Evolutionary conservation across 2,113 vertebrate species (phyloP).

Genomic region (Hyperopisus bebe): DNA sequence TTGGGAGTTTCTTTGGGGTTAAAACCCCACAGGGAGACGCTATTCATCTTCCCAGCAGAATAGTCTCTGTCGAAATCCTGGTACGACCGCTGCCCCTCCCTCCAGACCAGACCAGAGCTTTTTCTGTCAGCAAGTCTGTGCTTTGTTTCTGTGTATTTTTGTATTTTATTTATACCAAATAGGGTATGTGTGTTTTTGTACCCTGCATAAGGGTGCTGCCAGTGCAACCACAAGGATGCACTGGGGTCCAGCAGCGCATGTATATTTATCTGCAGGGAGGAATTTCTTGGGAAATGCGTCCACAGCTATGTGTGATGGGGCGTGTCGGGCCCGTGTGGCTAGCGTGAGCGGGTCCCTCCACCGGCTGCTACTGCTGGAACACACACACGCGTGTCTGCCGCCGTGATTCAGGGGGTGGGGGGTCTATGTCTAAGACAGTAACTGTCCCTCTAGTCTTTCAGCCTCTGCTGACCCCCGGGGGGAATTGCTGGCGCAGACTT

Average conservation of each 20-base stretch:
- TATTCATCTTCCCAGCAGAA: slow-evolving; percentile 9
- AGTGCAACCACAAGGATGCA: not conserved
- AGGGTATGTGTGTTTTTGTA: not conserved
- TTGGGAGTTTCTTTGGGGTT: not conserved
- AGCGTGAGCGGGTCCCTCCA: not conserved
- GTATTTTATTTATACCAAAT: not conserved
- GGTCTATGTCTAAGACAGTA: not conserved
- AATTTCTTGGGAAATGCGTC: slow-evolving; percentile 11
- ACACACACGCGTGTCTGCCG: not conserved
- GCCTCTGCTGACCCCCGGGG: not conserved
- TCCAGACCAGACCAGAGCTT: not conserved
- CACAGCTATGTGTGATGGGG: slow-evolving; percentile 12
- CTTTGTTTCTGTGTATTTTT: not conserved
- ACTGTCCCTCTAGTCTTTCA: slow-evolving; percentile 20
- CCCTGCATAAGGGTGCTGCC: not conserved
- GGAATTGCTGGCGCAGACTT: not conserved
- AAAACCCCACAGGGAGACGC: not conserved
- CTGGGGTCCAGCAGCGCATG: not conserved
- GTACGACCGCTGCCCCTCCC: not conserved
- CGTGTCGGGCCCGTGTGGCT: not conserved
- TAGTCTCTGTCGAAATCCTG: not conserved
- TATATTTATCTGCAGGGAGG: slow-evolving; percentile 8
- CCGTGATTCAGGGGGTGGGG: not conserved
- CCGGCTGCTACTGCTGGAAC: not conserved
- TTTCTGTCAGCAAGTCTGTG: slow-evolving; percentile 3